A percentile compares a stretch with the other conserved stretches of the same genome.
Evolutionary conservation across 2,888 invertebrate genomes (phyloP).

Genomic region (Teinopalpus imperialis): DNA sequence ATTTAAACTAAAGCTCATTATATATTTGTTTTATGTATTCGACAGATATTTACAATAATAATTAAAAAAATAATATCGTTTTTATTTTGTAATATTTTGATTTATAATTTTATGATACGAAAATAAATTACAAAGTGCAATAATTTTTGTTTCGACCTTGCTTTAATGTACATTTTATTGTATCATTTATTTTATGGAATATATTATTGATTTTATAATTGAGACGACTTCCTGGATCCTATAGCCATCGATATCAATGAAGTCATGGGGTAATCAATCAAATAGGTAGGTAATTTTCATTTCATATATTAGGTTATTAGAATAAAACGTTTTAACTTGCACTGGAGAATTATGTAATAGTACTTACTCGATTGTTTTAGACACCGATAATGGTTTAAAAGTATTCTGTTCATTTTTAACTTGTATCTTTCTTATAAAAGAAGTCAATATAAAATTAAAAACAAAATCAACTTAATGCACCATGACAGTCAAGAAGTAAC

Average conservation of each 20-base stretch:
- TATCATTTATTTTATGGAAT: conserved; percentile 1
- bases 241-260: conserved; percentile 32
- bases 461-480: conserved; percentile 74
- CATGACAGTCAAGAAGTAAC: conserved; percentile 56
- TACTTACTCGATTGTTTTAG: conserved; percentile 70
- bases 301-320: conserved; percentile 38
- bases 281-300: conserved; percentile 35
- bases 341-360: conserved; percentile 18
- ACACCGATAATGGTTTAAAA: conserved; percentile 62
- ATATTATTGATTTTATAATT: neutral
- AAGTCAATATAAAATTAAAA: conserved; percentile 58
- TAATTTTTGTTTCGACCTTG: conserved; percentile 3
- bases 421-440: conserved; percentile 38
- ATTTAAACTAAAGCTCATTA: too few species aligned
- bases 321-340: conserved; percentile 46
- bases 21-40: too few species aligned
- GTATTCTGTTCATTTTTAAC: conserved; percentile 67
- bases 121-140: neutral
- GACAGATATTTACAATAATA: neutral
- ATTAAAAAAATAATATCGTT: neutral
- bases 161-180: neutral
- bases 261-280: conserved; percentile 56
- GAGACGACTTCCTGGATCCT: conserved; percentile 16
- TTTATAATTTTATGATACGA: neutral
- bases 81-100: conserved; percentile 11